Evolutionary conservation across 2,888 invertebrate species (phyloP), one percentile per base, ranked within the genome.

Genomic region (Augiades crinisus): DNA sequence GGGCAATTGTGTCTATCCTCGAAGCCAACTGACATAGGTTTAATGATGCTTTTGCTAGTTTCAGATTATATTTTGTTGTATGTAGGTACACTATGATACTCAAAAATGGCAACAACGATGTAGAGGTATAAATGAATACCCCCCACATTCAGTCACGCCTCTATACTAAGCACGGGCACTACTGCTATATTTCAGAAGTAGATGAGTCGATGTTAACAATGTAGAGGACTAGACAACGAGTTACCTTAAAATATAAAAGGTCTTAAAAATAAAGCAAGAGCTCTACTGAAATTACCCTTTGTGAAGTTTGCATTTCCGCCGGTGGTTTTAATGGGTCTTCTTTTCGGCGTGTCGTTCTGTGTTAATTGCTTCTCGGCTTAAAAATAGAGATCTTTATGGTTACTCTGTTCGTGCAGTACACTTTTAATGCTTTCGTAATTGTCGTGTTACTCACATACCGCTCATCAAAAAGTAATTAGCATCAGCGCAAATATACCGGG

Each of bases 401-500:
- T 49, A 53, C 51, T 14, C 5, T 5, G 34, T 27, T 44, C 50
- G 16, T 47, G 43, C 50, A 43, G 40, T 37, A 24, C 45, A 50
- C 46, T 44, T 68, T 71, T 70, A 72, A 75, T 73, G 70, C 67
- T 70, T 72, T 63, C 57, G 64, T 76, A 73, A 80, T 78, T 57
- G 71, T 75, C 56, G 38, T 46, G 62, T 73, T 70, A 68, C 68
- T 73, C 70, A 72, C 65, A 68, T 65, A 69, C 70, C 61, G 72
- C 74, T 81, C 83, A 76, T 84, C 82, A 84, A 78, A 82, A 81
- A 78, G 75, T 75, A 77, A 81, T 84, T 81, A 84, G 75, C 68
- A 68, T 60, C 59, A 61, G 60, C 73, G 65, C 66, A 75, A 77
- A 78, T 78, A 76, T 62, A 64, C 64, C 59, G 60, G 72, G 70